Evolutionary conservation across 2,888 invertebrate species (phyloP), one percentile per base, ranked within the genome.

Genomic region (Apodemia duryi): DNA sequence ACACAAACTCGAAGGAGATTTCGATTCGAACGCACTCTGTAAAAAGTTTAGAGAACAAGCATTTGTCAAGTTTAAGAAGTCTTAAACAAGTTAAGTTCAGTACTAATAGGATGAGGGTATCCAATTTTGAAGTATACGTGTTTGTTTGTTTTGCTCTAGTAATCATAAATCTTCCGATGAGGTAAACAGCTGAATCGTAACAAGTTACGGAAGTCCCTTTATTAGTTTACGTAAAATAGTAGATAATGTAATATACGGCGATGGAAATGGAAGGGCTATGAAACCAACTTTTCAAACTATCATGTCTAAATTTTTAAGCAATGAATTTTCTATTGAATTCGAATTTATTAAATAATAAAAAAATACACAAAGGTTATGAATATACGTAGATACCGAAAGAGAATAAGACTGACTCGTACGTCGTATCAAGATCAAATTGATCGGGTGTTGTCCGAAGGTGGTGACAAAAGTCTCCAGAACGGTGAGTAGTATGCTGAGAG

Each of bases 181-280:
- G 69, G 71, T 71, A 72, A 72, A 72, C 72, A 72, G 69, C 67
- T 72, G 71, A 70, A 72, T 72, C 49, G 64, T 65, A 38, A 65
- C 68, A 66, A 69, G 65, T 66, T 65, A 63, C 61, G 68, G 65
- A 68, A 69, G 62, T 66, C 70, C 67, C 68, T 67, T 67, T 61
- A 67, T 69, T 61, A 68, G 61, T 54, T 54, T 54, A 29, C 11
- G 3, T 41, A 41, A 9, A 21, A 52, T 52, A 2, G 29, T 9
- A 29, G 28, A 54, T 28, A 28, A 54, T 28, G 11, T 54, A 28
- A 54, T 54, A 54, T 54, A 54, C 43, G 10, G 11, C 43, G 43
- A 43, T 11, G 11, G 10, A 11, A 11, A 43, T 9, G 3, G 43
- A 11, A 11, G 3, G 1, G 10, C 11, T 43, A 11, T 43, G 43